Percentiles rank a stretch among this genome's conserved stretches.
These are phyloP conservation scores for Spatulosminthurus flaviceps DNA, from an alignment of 2,888 invertebrate species.

Conservation along the genomic window DNA sequence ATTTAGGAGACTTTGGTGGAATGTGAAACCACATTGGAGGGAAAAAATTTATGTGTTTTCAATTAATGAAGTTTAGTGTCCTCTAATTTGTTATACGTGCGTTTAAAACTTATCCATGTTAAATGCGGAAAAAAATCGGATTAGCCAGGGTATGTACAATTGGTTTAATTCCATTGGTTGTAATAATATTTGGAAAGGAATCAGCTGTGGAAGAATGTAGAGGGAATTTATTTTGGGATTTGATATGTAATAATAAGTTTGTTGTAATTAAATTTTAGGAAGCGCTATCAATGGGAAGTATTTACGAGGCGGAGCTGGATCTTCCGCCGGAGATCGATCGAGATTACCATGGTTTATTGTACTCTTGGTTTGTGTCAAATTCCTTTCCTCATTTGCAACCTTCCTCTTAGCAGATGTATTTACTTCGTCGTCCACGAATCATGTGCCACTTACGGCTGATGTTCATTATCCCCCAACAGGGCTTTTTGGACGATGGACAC, in stretches of 20 bases:
- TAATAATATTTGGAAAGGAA: background rate
- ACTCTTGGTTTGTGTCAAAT: conserved; percentile 51
- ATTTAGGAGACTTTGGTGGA: no score
- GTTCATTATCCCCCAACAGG: conserved; percentile 45
- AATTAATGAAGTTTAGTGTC: no score
- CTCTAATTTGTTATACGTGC: no score
- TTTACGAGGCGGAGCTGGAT: conserved; percentile 22
- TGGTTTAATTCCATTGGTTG: background rate
- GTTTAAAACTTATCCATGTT: no score
- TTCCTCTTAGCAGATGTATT: conserved; percentile 55
- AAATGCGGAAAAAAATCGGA: conserved; percentile 39
- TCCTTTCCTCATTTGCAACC: conserved; percentile 50
- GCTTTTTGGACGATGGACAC: conserved; percentile 47
- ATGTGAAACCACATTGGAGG: no score
- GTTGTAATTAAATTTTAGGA: background rate
- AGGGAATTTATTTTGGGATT: background rate
- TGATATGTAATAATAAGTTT: background rate
- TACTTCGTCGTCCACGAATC: conserved; percentile 38
- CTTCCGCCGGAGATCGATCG: conserved; percentile 30
- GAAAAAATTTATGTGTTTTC: no score
- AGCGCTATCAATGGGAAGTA: conserved; percentile 38
- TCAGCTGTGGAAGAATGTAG: no score
- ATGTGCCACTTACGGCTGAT: conserved; percentile 35
- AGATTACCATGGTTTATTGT: conserved; percentile 55
- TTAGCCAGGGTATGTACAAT: conserved; percentile 24